These are phyloP conservation scores for Pegoplata infirma DNA, from an alignment of 2,888 invertebrate genomes.

Conservation along the genomic window DNA sequence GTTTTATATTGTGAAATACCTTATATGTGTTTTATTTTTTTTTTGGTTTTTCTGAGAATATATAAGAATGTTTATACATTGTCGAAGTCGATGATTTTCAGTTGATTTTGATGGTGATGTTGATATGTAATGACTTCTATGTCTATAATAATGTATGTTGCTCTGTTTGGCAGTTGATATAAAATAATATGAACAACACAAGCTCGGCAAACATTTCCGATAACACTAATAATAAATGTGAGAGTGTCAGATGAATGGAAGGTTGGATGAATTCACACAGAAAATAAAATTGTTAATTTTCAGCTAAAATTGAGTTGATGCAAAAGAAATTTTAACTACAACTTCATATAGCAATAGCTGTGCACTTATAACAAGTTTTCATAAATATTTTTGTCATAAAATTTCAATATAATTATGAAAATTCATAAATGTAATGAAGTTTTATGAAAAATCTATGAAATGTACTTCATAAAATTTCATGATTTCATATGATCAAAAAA, in stretches of 20 bases:
- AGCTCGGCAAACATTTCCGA: conserved; percentile 34
- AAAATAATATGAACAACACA: not conserved
- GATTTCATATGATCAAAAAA: no score
- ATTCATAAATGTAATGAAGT: no score
- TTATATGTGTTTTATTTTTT: conserved; percentile 6
- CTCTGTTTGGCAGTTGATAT: conserved; percentile 20
- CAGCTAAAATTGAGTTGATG: no score
- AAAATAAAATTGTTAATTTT: no score
- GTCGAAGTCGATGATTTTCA: conserved; percentile 39
- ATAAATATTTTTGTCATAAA: no score
- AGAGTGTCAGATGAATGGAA: not conserved
- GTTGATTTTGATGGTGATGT: conserved; percentile 32
- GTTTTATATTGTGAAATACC: no score
- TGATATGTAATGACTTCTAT: conserved; percentile 45
- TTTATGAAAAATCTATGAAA: no score
- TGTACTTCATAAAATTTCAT: no score
- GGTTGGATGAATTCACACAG: not conserved
- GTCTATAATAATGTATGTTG: conserved; percentile 30
- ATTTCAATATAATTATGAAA: no score
- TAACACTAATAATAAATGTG: conserved; percentile 34
- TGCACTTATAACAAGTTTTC: no score
- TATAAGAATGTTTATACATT: not conserved
- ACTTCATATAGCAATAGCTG: no score
- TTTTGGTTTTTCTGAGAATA: not conserved
- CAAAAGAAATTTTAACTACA: no score